Base-by-base conservation (phyloP, 2,888 invertebrate species). In the Cephalotes varians region DNA sequence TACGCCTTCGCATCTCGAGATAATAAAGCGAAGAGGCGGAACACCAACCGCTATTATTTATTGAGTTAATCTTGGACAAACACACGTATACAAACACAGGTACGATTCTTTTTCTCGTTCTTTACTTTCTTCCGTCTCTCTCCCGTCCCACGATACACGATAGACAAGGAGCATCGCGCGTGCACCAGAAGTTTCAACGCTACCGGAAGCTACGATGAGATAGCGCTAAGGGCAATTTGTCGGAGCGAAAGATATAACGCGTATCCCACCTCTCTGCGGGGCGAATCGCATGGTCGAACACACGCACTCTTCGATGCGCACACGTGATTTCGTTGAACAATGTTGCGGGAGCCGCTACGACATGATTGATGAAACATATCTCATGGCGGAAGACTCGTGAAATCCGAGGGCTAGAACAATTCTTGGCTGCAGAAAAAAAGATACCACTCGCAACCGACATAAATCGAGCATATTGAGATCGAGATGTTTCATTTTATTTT, bases 191-290 rank as follows among this genome's bases (percentile, higher is more conserved):
- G 69, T 85, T 85, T 79, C 86, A 82, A 37, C 69, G 83, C 88
- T 80, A 85, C 82, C 77, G 79, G 69, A 82, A 80, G 62, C 83
- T n/a, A 25, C 74, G 69, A 60, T 58, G 79, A 83, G 83, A 85
- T 83, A 85, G 77, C 79, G 79, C 83, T 67, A 83, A 73, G 73
- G 79, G 83, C 83, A 85, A 82, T 85, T 82, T 73, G 83, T 85
- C 60, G 77, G 60, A 72, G 77, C 47, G 54, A 69, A 83, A 77
- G 73, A 80, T 81, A 83, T 67, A 74, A 81, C 58, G 80, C 44
- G 73, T 71, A 37, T 47, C 31, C 44, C 73, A 60, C 40, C 60
- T 34, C 21, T 73, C 62, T 25, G 44, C 76, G 49, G 51, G 64
- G 49, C 37, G 37, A 65, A 65, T 65, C 51, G 12, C 49, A 25